phyloP scores from a whole-genome alignment of 2,888 invertebrate genomes.

The Troides helena region DNA sequence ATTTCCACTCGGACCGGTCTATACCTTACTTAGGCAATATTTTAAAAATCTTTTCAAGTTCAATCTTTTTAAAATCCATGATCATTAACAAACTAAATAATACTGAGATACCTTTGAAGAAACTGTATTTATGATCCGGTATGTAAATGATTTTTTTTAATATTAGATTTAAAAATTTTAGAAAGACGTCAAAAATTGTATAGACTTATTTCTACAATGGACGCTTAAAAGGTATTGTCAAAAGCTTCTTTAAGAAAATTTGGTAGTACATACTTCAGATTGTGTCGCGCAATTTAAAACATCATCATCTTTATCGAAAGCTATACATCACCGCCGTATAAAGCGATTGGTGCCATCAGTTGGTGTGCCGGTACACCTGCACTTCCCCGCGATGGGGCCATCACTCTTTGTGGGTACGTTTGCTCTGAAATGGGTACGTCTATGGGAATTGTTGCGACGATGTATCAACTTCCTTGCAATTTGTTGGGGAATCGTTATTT shows the following conservation, averaged over 20 bases:
- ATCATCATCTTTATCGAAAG: slow-evolving; percentile 26
- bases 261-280: slow-evolving; percentile 6
- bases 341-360: slow-evolving; percentile 50
- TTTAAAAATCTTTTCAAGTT: too few species aligned
- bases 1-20: too few species aligned
- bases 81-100: too few species aligned
- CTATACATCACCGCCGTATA: slow-evolving; percentile 47
- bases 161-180: too few species aligned
- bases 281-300: slow-evolving; percentile 22
- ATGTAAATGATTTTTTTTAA: too few species aligned
- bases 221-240: neutral
- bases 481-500: slow-evolving; percentile 5
- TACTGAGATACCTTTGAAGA: too few species aligned
- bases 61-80: too few species aligned
- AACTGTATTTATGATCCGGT: too few species aligned
- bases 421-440: slow-evolving; percentile 26
- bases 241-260: neutral
- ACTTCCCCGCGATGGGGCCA: slow-evolving; percentile 37
- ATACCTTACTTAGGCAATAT: too few species aligned
- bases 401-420: slow-evolving; percentile 31
- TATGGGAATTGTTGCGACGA: slow-evolving; percentile 28
- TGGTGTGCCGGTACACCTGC: slow-evolving; percentile 46
- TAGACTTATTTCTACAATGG: neutral
- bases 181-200: neutral
- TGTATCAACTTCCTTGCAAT: slow-evolving; percentile 29